These are phyloP conservation scores for Notospermus geniculatus DNA, from an alignment of 1,140 invertebrate species.

Conservation along the genomic window DNA sequence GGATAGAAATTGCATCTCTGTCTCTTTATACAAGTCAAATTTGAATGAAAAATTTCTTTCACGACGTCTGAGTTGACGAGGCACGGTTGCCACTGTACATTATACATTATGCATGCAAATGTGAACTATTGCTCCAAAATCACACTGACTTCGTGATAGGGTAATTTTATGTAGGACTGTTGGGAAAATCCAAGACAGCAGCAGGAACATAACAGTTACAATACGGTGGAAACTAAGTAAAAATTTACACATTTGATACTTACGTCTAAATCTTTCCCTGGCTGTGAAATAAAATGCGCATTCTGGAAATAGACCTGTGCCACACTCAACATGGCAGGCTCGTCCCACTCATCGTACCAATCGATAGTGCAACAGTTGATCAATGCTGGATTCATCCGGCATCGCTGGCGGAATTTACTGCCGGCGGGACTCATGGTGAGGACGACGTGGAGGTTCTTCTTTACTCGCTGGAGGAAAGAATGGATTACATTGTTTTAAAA, in stretches of 20 bases:
- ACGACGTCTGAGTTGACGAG: no score
- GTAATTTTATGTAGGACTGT: no score
- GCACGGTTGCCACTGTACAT: no score
- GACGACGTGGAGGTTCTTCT: constrained; percentile 52
- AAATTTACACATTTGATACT: neutral
- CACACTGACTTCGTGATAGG: no score
- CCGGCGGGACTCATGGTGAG: constrained; percentile 61
- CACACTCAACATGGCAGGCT: constrained; percentile 65
- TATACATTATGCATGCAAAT: no score
- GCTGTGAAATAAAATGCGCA: constrained; percentile 44
- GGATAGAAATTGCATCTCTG: neutral
- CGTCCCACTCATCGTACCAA: constrained; percentile 55
- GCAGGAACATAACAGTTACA: neutral
- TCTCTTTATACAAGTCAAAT: neutral
- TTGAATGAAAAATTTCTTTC: no score
- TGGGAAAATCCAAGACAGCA: neutral
- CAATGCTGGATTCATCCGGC: constrained; percentile 53
- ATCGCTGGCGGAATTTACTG: constrained; percentile 64
- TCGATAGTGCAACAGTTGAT: constrained; percentile 57
- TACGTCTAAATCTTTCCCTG: constrained; percentile 41
- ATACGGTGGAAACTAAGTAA: neutral
- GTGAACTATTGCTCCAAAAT: no score
- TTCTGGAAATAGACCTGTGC: constrained; percentile 56
- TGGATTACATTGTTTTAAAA: no score
- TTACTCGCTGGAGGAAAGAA: constrained; percentile 59